Percentiles rank a stretch among this genome's conserved stretches.
Evolutionary conservation across 2,113 vertebrate genomes (phyloP).

Genomic region (Boleophthalmus pectinirostris): DNA sequence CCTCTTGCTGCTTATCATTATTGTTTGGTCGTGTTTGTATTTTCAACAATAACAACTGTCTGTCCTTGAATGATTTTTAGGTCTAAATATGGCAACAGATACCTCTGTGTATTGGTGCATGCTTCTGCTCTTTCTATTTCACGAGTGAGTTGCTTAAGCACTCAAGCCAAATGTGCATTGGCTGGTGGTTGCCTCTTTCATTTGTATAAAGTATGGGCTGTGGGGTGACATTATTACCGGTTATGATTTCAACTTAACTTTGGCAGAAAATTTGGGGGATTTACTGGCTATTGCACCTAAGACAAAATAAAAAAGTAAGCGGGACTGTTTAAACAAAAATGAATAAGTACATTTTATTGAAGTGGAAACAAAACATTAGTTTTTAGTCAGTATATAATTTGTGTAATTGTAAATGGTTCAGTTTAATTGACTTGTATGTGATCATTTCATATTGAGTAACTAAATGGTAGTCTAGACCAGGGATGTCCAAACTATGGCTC

Average conservation of each 20-base stretch:
- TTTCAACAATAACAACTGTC: background rate
- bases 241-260: no score
- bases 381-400: slow-evolving; percentile 9
- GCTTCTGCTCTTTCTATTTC: slow-evolving; percentile 2
- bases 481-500: no score
- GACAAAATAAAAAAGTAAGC: no score
- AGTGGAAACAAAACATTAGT: slow-evolving; percentile 11
- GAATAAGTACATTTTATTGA: background rate
- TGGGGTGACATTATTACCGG: no score
- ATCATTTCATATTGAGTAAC: background rate
- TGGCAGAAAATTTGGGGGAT: no score
- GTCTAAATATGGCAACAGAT: no score
- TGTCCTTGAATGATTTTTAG: background rate
- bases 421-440: background rate
- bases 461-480: no score
- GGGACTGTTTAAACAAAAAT: no score
- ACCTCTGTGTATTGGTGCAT: background rate
- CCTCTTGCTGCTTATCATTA: background rate
- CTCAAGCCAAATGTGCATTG: background rate
- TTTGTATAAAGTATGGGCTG: no score
- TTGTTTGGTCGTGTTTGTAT: background rate
- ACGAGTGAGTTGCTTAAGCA: background rate
- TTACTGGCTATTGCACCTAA: no score
- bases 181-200: background rate
- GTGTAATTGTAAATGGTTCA: background rate